These are phyloP conservation scores for Acanthosepion pharaonis DNA, from an alignment of 2,888 invertebrate genomes.

Conservation along the genomic window DNA sequence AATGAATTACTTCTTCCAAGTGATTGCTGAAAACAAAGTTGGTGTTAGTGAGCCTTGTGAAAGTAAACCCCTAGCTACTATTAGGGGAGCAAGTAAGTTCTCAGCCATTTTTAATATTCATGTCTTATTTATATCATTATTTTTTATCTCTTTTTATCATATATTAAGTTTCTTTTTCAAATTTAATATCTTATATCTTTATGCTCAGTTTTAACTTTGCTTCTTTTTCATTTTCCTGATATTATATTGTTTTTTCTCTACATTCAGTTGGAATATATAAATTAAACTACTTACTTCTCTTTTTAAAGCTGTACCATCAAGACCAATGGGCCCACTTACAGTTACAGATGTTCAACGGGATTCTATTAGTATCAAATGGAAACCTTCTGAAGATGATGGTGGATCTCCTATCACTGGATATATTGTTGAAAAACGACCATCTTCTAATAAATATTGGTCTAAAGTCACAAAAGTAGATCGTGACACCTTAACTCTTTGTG, in stretches of 20 bases:
- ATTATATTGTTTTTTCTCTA: not conserved
- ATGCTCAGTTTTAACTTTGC: not conserved
- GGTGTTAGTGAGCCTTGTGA: constrained; percentile 84
- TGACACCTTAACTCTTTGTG: constrained; percentile 57
- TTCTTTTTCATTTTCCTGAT: not conserved
- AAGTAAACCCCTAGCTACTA: constrained; percentile 49
- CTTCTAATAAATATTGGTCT: constrained; percentile 59
- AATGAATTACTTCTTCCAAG: constrained; percentile 88
- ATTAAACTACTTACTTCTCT: constrained; percentile 40
- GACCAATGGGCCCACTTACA: constrained; percentile 56
- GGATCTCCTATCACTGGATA: constrained; percentile 69
- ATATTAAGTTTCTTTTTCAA: too few species aligned
- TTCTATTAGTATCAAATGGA: constrained; percentile 69
- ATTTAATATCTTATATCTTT: not conserved
- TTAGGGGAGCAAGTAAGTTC: constrained; percentile 48
- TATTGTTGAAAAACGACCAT: constrained; percentile 72
- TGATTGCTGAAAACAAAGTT: constrained; percentile 89
- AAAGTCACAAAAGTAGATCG: constrained; percentile 54
- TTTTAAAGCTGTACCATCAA: constrained; percentile 55
- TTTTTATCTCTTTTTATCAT: too few species aligned
- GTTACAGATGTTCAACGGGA: constrained; percentile 62
- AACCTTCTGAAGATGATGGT: constrained; percentile 73
- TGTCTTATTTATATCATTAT: not conserved
- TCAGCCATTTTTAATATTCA: not conserved
- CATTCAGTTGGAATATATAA: not conserved